Percentiles rank a stretch among this genome's conserved stretches.
Evolutionary conservation across 2,888 invertebrate genomes (phyloP).

Genomic region (Encarsia formosa): DNA sequence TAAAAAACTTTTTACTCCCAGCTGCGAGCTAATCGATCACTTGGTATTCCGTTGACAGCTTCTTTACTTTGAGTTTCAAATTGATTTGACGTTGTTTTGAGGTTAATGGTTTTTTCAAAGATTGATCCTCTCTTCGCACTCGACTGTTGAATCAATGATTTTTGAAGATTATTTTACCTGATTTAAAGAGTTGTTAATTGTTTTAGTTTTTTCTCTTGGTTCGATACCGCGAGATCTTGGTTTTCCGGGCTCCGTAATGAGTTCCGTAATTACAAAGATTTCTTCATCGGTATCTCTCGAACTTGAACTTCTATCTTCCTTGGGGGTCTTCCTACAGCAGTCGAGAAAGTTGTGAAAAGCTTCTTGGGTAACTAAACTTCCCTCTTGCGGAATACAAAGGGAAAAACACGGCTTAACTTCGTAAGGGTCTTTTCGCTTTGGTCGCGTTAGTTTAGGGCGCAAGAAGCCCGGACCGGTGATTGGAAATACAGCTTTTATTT

Average conservation of each 20-base stretch:
- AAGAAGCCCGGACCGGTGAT: neutral
- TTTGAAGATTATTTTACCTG: too few relatives aligned
- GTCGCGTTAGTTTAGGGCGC: neutral
- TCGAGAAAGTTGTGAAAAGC: neutral
- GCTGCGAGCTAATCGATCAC: too few relatives aligned
- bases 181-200: too few relatives aligned
- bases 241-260: constrained; percentile 16
- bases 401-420: neutral
- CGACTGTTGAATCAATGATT: too few relatives aligned
- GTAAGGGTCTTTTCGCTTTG: neutral
- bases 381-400: neutral
- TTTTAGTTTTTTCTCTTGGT: too few relatives aligned
- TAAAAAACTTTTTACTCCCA: too few relatives aligned
- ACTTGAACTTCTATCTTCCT: constrained; percentile 1
- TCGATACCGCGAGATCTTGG: constrained; percentile 1
- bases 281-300: constrained; percentile 20
- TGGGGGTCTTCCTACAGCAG: neutral
- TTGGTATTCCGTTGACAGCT: too few relatives aligned
- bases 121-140: too few relatives aligned
- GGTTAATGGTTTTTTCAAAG: too few relatives aligned
- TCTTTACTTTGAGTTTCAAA: too few relatives aligned
- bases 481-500: neutral
- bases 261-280: constrained; percentile 23
- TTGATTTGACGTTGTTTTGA: too few relatives aligned
- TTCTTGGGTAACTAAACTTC: neutral